Base-by-base conservation (phyloP, 2,888 invertebrate genomes). In the Drosophila kambysellisi region DNA sequence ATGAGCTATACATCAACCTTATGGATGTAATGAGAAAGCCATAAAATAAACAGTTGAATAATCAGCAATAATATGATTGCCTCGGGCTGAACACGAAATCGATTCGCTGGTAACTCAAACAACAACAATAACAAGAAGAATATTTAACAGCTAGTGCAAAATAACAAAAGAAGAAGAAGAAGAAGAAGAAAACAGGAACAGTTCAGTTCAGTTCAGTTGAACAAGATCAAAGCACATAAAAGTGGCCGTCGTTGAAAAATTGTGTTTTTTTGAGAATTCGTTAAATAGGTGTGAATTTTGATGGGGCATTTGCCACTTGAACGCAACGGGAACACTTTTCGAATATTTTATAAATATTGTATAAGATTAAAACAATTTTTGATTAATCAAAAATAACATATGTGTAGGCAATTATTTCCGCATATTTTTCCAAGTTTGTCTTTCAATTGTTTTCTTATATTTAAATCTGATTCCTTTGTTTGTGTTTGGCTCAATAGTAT, bases 11-110 rank as follows among this genome's bases (percentile, higher is more conserved):
- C 35, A 66, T 52, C 41, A 52, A 43, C 41, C 20, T 35, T 33
- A 56, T 41, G 39, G 60, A 46, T 78, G 81, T 88, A 89, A 89
- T 85, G 86, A 88, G 88, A 89, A 89, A 90, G 90, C 82, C 70
- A 90, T 90, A 81, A 90, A 88, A 88, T 88, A 86, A 86, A 86
- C 88, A 88, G 89, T 85, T 89, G 78, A 85, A 89, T 85, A 85
- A 84, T 85, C 85, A 82, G 60, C 65, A 64, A 84, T 82, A 86
- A 89, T 84, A 63, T 59, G 73, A 87, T 63, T 63, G 84, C 85
- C 86, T 58, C 56, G 50, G 81, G 85, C 88, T 15, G 25, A 82
- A 78, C 80, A 80, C 80, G 80, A 80, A 75, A 80, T 71, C 79
- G 80, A 79, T 80, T 81, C 79, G 69, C 32, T 53, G 54, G 25